These are phyloP conservation scores for Oedothorax gibbosus DNA, from an alignment of 1,140 invertebrate genomes.

Conservation along the genomic window DNA sequence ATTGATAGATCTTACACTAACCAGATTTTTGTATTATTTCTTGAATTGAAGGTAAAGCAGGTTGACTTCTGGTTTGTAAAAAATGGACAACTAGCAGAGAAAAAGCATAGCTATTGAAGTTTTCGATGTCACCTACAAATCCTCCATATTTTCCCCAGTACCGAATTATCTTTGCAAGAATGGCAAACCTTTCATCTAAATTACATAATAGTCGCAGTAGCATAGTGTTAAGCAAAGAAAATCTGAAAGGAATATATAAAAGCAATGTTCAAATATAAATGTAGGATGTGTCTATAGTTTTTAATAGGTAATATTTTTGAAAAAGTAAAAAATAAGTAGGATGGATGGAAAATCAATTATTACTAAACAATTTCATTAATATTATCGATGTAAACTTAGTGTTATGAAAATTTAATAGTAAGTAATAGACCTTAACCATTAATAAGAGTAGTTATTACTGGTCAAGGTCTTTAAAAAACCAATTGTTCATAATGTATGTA, in stretches of 20 bases:
- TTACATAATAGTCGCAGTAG: conserved; percentile 17
- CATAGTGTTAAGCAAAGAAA: conserved; percentile 46
- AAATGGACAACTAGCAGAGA: conserved; percentile 46
- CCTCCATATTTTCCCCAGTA: conserved; percentile 59
- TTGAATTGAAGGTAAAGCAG: conserved; percentile 45
- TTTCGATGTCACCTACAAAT: conserved; percentile 58
- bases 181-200: conserved; percentile 39
- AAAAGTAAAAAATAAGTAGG: too few species aligned
- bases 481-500: too few species aligned
- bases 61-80: conserved; percentile 30
- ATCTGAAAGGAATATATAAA: conserved; percentile 8
- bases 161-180: conserved; percentile 31
- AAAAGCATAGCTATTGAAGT: conserved; percentile 56
- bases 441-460: too few species aligned
- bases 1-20: background rate
- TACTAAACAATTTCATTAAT: too few species aligned
- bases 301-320: too few species aligned
- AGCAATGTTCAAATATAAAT: too few species aligned
- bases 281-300: too few species aligned
- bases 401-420: too few species aligned
- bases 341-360: too few species aligned
- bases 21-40: conserved; percentile 40
- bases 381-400: too few species aligned
- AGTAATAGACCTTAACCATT: too few species aligned
- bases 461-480: too few species aligned